phyloP scores from a whole-genome alignment of 2,797 vertebrate genomes.

The Morus bassanus region DNA sequence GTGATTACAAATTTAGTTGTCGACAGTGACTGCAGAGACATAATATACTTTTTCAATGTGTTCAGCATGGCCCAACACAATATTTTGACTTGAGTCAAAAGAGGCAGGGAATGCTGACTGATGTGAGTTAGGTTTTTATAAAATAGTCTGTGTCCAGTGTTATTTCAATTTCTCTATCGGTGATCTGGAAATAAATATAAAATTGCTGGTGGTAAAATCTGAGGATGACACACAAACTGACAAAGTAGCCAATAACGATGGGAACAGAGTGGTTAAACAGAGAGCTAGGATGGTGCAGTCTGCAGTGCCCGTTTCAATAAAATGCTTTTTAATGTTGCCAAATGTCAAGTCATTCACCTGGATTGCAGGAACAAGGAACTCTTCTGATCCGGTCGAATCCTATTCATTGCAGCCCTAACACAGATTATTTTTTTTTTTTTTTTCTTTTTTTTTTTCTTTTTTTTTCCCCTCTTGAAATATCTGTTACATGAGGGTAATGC shows the following conservation, averaged over 20 bases:
- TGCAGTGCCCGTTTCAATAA: neutral
- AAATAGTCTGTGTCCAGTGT: neutral
- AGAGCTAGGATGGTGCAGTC: neutral
- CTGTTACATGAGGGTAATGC: neutral
- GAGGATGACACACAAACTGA: neutral
- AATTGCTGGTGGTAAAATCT: constrained; percentile 30
- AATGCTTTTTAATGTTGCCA: neutral
- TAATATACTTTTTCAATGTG: neutral
- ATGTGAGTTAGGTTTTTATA: neutral
- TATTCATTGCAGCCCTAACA: neutral
- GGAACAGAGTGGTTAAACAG: neutral
- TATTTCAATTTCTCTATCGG: neutral
- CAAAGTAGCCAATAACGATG: neutral
- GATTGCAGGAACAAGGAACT: neutral
- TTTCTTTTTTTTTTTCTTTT: neutral
- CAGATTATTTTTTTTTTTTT: neutral
- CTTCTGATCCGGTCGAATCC: accelerated
- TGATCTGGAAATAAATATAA: constrained; percentile 27
- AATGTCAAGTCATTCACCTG: neutral
- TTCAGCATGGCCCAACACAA: neutral
- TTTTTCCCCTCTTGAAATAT: neutral
- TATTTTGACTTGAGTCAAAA: constrained; percentile 12
- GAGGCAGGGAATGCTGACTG: neutral
- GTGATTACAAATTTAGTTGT: neutral
- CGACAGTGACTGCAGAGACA: neutral